Conservation (phyloP, 2,113 vertebrate genomes). For the Campylomormyrus numenius region DNA sequence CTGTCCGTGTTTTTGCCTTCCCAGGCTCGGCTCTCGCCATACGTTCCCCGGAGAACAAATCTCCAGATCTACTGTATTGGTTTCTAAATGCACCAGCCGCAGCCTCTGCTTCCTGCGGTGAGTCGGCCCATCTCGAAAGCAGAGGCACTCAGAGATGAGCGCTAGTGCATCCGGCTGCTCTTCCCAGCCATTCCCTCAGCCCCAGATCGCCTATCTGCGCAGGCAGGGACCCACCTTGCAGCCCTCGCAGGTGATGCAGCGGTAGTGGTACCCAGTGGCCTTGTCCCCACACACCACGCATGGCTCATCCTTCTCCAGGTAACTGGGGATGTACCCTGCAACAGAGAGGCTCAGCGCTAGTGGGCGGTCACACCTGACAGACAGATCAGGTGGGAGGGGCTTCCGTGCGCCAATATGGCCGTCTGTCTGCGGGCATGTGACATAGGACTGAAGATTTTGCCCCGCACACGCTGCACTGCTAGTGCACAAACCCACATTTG, state of each 20-base stretch:
- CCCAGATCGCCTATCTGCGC: not conserved
- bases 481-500: not conserved
- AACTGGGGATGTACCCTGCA: slow-evolving; percentile 96
- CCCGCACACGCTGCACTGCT: not conserved
- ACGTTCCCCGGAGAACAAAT: not conserved
- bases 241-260: slow-evolving; percentile 97
- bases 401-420: not conserved
- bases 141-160: not conserved
- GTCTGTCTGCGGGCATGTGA: not conserved
- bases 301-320: slow-evolving; percentile 98
- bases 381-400: not conserved
- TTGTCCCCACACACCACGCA: slow-evolving; percentile 97
- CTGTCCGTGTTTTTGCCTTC: not conserved
- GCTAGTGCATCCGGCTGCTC: not conserved
- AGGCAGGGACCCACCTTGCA: slow-evolving; percentile 73
- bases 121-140: not conserved
- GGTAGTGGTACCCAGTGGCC: slow-evolving; percentile 96
- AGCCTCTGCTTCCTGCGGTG: not conserved
- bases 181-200: not conserved
- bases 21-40: not conserved
- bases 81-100: not conserved
- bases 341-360: slow-evolving; percentile 26
- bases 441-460: not conserved
- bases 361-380: not conserved
- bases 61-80: not conserved